Base-by-base conservation (phyloP, 2,797 vertebrate genomes). In the Coracias cyanogaster region DNA sequence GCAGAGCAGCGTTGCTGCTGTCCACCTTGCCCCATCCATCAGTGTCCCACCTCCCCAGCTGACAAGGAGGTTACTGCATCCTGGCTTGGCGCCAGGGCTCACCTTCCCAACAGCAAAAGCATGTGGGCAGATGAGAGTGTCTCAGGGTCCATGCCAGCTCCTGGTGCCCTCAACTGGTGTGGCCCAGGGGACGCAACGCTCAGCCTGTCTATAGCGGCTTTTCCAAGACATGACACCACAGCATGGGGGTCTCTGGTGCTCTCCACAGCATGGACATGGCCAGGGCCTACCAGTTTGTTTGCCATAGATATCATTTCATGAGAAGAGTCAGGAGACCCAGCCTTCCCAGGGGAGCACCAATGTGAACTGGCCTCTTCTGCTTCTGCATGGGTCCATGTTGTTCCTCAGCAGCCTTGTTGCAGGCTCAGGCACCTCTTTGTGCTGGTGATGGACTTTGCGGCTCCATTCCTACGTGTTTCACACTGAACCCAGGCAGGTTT, bases 281-380 rank as follows among this genome's bases (percentile, higher is more conserved):
- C 51, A 57, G n/a, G 43, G 21, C 31, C 37, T 45, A 22, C 83
- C 26, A 4, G 76, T 17, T 46, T 52, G 20, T 58, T 65, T 89
- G 22, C 14, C 1, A 0, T 3, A 15, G 15, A 4, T 24, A 31
- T 5, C 3, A 8, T 57, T 80, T 77, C 37, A 29, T 22, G 52
- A 70, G 51, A 31, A 84, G 33, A 73, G 46, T 26, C 41, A 45
- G 58, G 14, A 60, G 61, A 77, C 15, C 18, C 78, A 69, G 41
- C 7, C 29, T 54, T 54, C 24, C 67, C 51, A 21, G 33, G 9
- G 21, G 43, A 69, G 6, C 21, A 39, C 22, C n/a, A 22, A 10
- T 6, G 35, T 12, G 33, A 65, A 29, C 12, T 9, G 31, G 15
- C 21, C 65, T 71, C 65, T 61, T 9, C 39, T 57, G 70, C 79